Percentiles rank a stretch among this genome's conserved stretches.
Evolutionary conservation across 2,888 invertebrate species (phyloP).

Genomic region (Muschampia plurimacula): DNA sequence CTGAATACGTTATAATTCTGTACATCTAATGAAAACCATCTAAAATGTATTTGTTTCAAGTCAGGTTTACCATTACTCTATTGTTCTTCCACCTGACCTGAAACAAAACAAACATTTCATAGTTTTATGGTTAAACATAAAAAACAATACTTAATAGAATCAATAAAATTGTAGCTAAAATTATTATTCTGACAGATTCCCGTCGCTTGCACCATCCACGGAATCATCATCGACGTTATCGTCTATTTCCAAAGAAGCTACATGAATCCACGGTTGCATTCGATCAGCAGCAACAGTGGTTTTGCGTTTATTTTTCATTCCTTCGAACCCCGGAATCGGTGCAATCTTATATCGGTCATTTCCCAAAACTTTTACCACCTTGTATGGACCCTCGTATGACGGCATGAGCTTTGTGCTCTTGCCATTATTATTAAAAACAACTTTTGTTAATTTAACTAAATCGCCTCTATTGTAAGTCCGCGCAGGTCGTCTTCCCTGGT

Average conservation of each 20-base stretch:
- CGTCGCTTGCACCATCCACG: too few relatives aligned
- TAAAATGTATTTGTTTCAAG: too few relatives aligned
- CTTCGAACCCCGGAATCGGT: slow-evolving; percentile 31
- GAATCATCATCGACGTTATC: background rate
- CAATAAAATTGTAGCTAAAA: too few relatives aligned
- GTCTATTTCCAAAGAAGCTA: slow-evolving; percentile 2
- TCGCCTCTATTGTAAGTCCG: slow-evolving; percentile 43
- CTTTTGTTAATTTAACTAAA: slow-evolving; percentile 46
- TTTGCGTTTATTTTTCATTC: slow-evolving; percentile 25
- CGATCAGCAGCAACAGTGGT: slow-evolving; percentile 34
- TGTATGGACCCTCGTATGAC: slow-evolving; percentile 43
- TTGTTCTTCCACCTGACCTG: too few relatives aligned
- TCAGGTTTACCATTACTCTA: too few relatives aligned
- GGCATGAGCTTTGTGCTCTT: slow-evolving; percentile 47
- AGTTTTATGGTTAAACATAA: too few relatives aligned
- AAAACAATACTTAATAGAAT: too few relatives aligned
- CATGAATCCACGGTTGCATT: slow-evolving; percentile 27
- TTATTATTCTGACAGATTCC: too few relatives aligned
- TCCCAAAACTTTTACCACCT: slow-evolving; percentile 38
- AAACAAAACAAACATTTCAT: too few relatives aligned
- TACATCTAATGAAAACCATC: too few relatives aligned
- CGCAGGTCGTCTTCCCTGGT: slow-evolving; percentile 42
- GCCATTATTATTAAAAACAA: slow-evolving; percentile 44
- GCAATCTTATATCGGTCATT: slow-evolving; percentile 43
- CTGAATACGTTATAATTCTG: too few relatives aligned